Evolutionary conservation across 2,888 invertebrate genomes (phyloP).

Genomic region (Cryptocheilus praepositus): DNA sequence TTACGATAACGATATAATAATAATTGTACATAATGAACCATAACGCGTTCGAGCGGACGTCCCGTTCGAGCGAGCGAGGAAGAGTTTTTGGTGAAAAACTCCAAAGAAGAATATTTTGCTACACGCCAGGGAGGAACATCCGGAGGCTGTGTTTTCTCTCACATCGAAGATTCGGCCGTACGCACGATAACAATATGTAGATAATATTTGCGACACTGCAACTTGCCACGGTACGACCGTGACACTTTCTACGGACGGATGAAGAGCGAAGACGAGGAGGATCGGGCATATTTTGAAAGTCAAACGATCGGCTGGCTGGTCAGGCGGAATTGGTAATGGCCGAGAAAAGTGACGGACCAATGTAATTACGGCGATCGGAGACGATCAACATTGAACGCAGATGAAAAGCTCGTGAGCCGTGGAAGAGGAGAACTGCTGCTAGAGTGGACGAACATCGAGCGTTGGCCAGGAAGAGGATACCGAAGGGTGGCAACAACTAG

Average conservation of each 20-base stretch:
- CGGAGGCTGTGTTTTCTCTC: conserved; percentile 9
- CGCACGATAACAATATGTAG: not conserved
- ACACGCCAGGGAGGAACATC: conserved; percentile 39
- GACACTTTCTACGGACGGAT: not conserved
- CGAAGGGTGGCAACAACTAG: conserved; percentile 7
- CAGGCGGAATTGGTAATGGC: no score
- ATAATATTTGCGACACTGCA: not conserved
- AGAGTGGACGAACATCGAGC: not conserved
- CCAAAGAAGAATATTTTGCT: conserved; percentile 56
- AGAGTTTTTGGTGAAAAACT: not conserved
- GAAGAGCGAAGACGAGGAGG: not conserved
- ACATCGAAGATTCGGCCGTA: conserved; percentile 12
- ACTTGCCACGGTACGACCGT: not conserved
- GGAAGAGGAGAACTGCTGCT: conserved; percentile 7
- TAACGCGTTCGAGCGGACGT: conserved; percentile 7
- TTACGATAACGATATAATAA: conserved; percentile 32
- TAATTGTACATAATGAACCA: conserved; percentile 27
- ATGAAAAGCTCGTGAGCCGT: not conserved
- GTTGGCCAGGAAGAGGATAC: not conserved
- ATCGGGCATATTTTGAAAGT: not conserved
- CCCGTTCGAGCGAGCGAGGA: conserved; percentile 15
- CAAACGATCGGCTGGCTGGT: no score
- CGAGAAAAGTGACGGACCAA: no score
- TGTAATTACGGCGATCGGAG: not conserved
- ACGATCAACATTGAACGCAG: not conserved